Conservation (phyloP, 2,888 invertebrate genomes). For the Helleia helle region DNA sequence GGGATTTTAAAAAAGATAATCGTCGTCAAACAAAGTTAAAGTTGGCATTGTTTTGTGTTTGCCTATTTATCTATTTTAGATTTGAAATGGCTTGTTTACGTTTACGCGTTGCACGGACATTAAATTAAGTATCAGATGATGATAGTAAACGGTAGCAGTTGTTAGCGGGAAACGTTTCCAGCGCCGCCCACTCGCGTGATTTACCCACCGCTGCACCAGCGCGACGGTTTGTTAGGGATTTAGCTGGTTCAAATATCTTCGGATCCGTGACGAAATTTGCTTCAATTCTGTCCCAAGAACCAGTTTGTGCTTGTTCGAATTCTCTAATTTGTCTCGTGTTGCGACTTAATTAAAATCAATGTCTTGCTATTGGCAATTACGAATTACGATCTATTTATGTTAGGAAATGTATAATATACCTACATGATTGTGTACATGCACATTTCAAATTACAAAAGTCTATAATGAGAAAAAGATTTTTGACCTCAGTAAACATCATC, state of each 20-base stretch:
- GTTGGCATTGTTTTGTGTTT: too few relatives aligned
- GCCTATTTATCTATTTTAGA: too few relatives aligned
- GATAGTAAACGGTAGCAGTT: conserved; percentile 70
- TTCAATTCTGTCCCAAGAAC: conserved; percentile 27
- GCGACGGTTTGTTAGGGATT: conserved; percentile 35
- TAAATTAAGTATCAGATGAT: conserved; percentile 71
- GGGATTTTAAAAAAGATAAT: too few relatives aligned
- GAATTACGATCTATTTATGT: neutral
- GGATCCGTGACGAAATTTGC: conserved; percentile 46
- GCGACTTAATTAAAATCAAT: conserved; percentile 8
- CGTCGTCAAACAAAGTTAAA: too few relatives aligned
- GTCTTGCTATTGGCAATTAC: conserved; percentile 4
- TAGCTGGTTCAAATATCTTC: conserved; percentile 58
- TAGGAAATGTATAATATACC: too few relatives aligned
- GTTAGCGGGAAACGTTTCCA: conserved; percentile 43
- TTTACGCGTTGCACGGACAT: conserved; percentile 33
- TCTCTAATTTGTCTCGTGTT: conserved; percentile 30
- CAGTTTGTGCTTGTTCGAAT: conserved; percentile 31
- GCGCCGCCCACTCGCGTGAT: conserved; percentile 60
- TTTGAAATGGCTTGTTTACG: too few relatives aligned
- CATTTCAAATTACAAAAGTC: too few relatives aligned
- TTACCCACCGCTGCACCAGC: too few relatives aligned
- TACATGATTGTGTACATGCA: too few relatives aligned
- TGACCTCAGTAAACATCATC: too few relatives aligned
- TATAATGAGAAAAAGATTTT: too few relatives aligned